Percentiles rank a stretch among this genome's conserved stretches.
phyloP scores from a whole-genome alignment of 2,113 vertebrate genomes.

The Pontoporia blainvillei region DNA sequence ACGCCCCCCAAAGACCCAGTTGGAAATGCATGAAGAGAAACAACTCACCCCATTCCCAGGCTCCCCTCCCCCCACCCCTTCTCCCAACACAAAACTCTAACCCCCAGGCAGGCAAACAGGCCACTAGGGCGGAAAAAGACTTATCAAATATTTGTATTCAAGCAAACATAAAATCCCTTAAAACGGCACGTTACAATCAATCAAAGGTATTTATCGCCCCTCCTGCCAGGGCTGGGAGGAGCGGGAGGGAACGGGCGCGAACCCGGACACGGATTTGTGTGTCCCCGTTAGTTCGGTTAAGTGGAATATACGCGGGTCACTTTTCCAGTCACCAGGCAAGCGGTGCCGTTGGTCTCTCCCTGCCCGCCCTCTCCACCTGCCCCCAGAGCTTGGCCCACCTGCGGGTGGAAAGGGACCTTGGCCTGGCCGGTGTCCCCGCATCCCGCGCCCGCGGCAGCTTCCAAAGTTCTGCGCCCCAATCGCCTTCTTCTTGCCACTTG shows the following conservation, averaged over 20 bases:
- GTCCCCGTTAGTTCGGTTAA: neutral
- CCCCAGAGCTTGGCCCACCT: constrained; percentile 57
- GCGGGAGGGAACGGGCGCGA: neutral
- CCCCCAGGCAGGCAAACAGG: constrained; percentile 52
- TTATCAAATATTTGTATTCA: constrained; percentile 57
- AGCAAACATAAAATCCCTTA: constrained; percentile 56
- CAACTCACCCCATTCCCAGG: constrained; percentile 33
- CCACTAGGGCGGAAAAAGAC: constrained; percentile 46
- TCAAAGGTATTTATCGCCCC: constrained; percentile 5
- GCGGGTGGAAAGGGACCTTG: constrained; percentile 41
- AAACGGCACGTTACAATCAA: constrained; percentile 44
- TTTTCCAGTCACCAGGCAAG: neutral
- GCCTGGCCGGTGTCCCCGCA: neutral
- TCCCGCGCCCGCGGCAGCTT: constrained; percentile 32
- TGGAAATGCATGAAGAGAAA: constrained; percentile 36
- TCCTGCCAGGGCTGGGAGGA: neutral
- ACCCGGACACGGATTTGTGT: neutral
- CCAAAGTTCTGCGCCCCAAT: constrained; percentile 50
- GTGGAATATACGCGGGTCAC: neutral
- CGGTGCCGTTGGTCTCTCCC: neutral
- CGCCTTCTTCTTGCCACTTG: constrained; percentile 43
- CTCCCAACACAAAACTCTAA: constrained; percentile 50
- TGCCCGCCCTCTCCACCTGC: neutral
- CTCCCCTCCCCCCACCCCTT: constrained; percentile 38
- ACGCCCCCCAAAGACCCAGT: neutral